Evolutionary conservation across 92 coral and sea anemone genomes (phyloP), one percentile per base, ranked within the genome.

Genomic region (Hydrozoanthus gracilis): DNA sequence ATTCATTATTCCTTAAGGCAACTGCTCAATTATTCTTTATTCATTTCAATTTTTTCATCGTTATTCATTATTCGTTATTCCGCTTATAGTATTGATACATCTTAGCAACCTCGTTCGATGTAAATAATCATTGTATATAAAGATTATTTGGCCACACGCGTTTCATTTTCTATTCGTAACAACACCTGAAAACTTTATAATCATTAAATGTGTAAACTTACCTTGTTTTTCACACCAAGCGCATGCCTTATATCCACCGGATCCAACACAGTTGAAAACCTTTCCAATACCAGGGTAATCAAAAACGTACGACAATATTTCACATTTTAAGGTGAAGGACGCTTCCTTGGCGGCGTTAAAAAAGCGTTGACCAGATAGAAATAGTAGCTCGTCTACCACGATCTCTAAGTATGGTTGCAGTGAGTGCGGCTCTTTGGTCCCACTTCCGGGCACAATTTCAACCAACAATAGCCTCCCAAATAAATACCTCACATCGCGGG

Each of bases 211-310:
- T n/a, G n/a, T 49, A 86, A 58, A 77, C 89, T 87, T 87, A 78
- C 54, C 89, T 87, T 17, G 45, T 8, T 77, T 66, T 68, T 87
- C 60, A 45, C 89, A 87, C 89, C 89, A 87, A 8, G 68, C 70
- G 51, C 85, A 87, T 77, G 47, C 89, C 39, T 51, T 78, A 10
- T 45, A 49, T 16, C 78, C 86, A 35, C 85, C 85, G 11, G 90
- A 77, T 7, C 90, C 90, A 35, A 50, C 16, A 18, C 69, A 58
- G 54, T 79, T 54, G 79, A 87, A 79, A 7, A 79, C 86, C 18
- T 87, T 71, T 4, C 72, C 86, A 13, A 87, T 76, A 9, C 86
- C 86, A 12, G 85, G 85, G 15, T 87, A 79, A 79, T 87, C 86
- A 4, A 87, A 71, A 18, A 78, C 86, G 12, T 87, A 71, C 10